Conservation (phyloP, 1,140 invertebrate genomes). For the Eulimnadia texana region DNA sequence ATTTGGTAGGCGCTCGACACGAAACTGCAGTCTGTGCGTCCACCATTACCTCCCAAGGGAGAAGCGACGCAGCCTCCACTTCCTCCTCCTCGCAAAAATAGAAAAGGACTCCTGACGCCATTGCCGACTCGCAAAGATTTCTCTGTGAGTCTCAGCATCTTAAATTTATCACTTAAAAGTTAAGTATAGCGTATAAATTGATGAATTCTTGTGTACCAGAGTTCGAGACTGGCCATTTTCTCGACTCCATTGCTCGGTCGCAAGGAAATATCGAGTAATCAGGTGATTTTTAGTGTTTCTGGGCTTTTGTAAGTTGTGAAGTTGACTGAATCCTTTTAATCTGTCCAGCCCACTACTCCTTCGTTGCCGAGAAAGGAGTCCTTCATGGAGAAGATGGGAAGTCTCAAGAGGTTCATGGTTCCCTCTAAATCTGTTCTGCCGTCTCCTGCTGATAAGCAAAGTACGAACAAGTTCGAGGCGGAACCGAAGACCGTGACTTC, state of each 20-base stretch:
- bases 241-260: slow-evolving; percentile 10
- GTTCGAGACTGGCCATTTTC: slow-evolving; percentile 8
- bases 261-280: slow-evolving; percentile 10
- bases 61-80: slow-evolving; percentile 48
- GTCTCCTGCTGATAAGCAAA: slow-evolving; percentile 24
- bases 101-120: slow-evolving; percentile 11
- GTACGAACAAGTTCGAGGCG: slow-evolving; percentile 1
- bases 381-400: slow-evolving; percentile 32
- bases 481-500: slow-evolving; percentile 4
- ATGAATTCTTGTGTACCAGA: slow-evolving; percentile 5
- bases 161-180: too few species aligned
- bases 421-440: slow-evolving; percentile 32
- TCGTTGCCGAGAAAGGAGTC: slow-evolving; percentile 26
- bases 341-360: slow-evolving; percentile 18
- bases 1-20: slow-evolving; percentile 24
- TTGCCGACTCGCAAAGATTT: slow-evolving; percentile 13
- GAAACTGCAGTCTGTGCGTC: slow-evolving; percentile 34
- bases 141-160: too few species aligned
- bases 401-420: slow-evolving; percentile 33
- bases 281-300: slow-evolving; percentile 1
- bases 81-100: slow-evolving; percentile 63
- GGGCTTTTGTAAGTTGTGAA: neutral
- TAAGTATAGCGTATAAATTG: too few species aligned
- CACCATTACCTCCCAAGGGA: slow-evolving; percentile 64
- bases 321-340: neutral